Evolutionary conservation across 2,797 vertebrate species (phyloP).

Genomic region (Diglossa cyanea): DNA sequence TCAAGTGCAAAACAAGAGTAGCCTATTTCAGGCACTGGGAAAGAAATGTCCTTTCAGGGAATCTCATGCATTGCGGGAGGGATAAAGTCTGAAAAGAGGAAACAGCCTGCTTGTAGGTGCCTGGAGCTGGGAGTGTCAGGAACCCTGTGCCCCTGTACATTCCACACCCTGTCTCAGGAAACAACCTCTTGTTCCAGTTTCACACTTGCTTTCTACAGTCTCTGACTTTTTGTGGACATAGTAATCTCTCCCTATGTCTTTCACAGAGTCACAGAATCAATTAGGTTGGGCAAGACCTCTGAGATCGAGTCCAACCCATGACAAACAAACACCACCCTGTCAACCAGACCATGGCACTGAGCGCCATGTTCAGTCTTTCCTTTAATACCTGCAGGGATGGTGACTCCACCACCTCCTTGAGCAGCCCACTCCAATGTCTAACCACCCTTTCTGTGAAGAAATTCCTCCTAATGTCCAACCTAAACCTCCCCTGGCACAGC

Average conservation of each 20-base stretch:
- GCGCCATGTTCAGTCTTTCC: accelerated
- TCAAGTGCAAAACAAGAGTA: neutral
- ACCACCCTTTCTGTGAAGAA: accelerated
- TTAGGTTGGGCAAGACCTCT: neutral
- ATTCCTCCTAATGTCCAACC: neutral
- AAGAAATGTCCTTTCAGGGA: neutral
- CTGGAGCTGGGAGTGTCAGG: neutral
- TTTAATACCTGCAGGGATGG: neutral
- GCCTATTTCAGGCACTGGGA: neutral
- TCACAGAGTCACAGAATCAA: neutral
- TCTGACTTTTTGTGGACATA: accelerated
- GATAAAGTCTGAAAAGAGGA: neutral
- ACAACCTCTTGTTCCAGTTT: neutral
- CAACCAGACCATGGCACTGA: neutral
- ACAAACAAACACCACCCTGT: neutral
- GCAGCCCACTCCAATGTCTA: neutral
- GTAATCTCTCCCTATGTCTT: neutral
- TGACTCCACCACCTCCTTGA: neutral
- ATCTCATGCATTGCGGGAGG: accelerated
- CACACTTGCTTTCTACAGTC: accelerated
- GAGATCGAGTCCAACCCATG: accelerated
- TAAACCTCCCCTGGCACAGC: neutral
- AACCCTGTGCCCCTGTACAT: accelerated
- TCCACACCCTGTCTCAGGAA: accelerated
- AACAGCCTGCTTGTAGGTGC: neutral